These are phyloP conservation scores for Trichopoda pennipes DNA, from an alignment of 2,888 invertebrate species.

Conservation along the genomic window DNA sequence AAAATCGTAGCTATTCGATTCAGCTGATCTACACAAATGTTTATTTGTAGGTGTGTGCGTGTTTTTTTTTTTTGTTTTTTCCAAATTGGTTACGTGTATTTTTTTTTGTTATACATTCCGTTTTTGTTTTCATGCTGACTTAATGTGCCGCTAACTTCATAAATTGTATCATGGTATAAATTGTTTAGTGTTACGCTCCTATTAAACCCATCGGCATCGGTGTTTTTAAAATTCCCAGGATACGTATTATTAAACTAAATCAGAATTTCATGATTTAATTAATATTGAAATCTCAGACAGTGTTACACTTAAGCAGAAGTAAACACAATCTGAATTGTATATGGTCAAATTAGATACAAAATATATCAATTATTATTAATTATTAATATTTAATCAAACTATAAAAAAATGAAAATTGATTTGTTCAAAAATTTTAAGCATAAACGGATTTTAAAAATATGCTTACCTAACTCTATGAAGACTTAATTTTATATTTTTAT, in stretches of 20 bases:
- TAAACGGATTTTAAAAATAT: too few relatives aligned
- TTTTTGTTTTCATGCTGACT: constrained; percentile 7
- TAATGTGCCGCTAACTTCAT: constrained; percentile 39
- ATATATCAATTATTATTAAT: too few relatives aligned
- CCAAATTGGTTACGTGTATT: constrained; percentile 30
- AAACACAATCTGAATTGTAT: too few relatives aligned
- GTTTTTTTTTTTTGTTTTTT: background rate
- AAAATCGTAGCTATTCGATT: constrained; percentile 19
- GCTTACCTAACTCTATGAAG: too few relatives aligned
- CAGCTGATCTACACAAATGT: constrained; percentile 4
- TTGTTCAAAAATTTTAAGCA: too few relatives aligned
- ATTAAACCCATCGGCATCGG: background rate
- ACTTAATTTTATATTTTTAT: too few relatives aligned
- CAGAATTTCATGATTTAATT: background rate
- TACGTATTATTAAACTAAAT: background rate
- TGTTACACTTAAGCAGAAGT: too few relatives aligned
- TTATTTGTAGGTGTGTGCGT: background rate
- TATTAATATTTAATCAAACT: background rate
- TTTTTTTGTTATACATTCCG: background rate
- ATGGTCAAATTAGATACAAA: too few relatives aligned
- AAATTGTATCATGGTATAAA: constrained; percentile 33
- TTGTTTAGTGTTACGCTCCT: background rate
- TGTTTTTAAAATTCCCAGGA: background rate
- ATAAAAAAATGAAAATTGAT: too few relatives aligned
- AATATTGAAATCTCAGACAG: too few relatives aligned